phyloP scores from a whole-genome alignment of 1,140 invertebrate species.

The Papilio aristodemus region DNA sequence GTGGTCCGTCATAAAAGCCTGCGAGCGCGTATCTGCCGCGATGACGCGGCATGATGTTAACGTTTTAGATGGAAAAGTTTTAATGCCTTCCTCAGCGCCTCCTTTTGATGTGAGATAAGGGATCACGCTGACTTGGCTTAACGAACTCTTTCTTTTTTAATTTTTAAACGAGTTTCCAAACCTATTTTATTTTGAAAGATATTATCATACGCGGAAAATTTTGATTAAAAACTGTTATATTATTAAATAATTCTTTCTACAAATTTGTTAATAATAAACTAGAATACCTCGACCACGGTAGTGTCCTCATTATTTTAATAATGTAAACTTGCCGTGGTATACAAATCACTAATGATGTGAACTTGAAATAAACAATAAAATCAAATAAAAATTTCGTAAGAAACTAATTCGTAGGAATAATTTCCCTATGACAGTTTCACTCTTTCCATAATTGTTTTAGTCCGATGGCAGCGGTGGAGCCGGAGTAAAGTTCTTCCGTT shows the following conservation, averaged over 20 bases:
- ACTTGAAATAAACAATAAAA: too few species aligned
- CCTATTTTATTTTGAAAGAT: conserved; percentile 9
- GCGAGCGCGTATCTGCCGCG: neutral
- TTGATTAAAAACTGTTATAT: neutral
- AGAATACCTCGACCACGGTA: too few species aligned
- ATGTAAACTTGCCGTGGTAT: too few species aligned
- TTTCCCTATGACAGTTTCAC: conserved; percentile 7
- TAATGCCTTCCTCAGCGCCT: neutral
- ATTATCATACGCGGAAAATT: conserved; percentile 1
- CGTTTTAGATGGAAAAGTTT: conserved; percentile 1
- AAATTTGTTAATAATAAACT: conserved; percentile 2
- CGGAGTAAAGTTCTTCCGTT: conserved; percentile 10
- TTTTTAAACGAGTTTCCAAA: conserved; percentile 18
- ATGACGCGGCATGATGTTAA: neutral
- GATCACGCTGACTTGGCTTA: conserved; percentile 12
- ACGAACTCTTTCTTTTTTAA: conserved; percentile 16
- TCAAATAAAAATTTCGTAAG: neutral
- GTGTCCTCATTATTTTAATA: too few species aligned
- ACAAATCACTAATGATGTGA: too few species aligned
- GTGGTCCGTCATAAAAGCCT: neutral
- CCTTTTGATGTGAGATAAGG: neutral
- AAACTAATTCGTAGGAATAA: neutral
- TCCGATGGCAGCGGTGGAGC: neutral
- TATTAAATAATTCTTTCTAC: neutral
- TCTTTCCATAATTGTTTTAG: neutral